These are phyloP conservation scores for Bruchidius siliquastri DNA, from an alignment of 2,888 invertebrate species.

Conservation along the genomic window DNA sequence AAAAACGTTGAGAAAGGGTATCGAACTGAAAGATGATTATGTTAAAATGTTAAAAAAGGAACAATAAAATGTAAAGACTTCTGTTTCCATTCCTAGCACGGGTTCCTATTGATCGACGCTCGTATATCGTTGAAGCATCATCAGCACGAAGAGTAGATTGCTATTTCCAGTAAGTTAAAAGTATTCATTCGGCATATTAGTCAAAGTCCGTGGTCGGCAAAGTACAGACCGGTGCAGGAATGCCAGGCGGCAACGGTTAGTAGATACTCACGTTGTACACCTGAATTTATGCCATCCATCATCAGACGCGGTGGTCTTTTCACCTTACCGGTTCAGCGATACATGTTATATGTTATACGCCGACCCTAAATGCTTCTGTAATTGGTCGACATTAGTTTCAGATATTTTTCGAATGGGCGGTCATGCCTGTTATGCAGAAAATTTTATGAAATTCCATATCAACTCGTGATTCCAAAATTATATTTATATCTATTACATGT, in stretches of 20 bases:
- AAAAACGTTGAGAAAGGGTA: too few relatives aligned
- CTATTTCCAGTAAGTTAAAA: background rate
- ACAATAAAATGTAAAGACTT: too few relatives aligned
- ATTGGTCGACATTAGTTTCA: background rate
- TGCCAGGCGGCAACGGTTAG: background rate
- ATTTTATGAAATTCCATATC: too few relatives aligned
- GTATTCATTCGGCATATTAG: background rate
- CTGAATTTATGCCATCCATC: background rate
- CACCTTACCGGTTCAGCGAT: background rate
- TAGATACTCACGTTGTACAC: background rate
- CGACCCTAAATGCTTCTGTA: background rate
- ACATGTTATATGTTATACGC: background rate
- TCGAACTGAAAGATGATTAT: too few relatives aligned
- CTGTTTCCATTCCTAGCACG: too few relatives aligned
- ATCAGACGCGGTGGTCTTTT: background rate
- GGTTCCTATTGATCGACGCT: too few relatives aligned
- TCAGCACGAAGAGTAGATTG: background rate
- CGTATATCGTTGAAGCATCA: too few relatives aligned
- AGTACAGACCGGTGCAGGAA: background rate
- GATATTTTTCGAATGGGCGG: background rate
- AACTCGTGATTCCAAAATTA: too few relatives aligned
- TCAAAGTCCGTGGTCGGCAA: background rate
- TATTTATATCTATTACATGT: too few relatives aligned
- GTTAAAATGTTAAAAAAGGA: too few relatives aligned
- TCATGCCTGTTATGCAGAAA: background rate